Evolutionary conservation across 2,113 vertebrate species (phyloP).

Genomic region (Hiodon alosoides): DNA sequence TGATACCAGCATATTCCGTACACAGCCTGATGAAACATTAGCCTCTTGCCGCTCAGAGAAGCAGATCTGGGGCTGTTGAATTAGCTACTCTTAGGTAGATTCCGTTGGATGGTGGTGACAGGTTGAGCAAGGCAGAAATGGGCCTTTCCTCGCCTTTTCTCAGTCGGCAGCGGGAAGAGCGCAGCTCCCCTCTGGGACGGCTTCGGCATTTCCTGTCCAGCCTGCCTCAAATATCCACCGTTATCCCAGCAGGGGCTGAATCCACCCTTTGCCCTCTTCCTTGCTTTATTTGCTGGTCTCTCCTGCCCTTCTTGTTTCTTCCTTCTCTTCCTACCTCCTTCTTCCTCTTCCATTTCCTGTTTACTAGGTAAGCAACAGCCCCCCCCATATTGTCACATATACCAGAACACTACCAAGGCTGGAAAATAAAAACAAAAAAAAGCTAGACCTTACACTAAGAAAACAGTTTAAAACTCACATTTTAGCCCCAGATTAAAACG

Average conservation of each 20-base stretch:
- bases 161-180: background rate
- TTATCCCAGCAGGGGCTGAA: background rate
- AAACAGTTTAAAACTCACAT: too few relatives aligned
- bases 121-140: background rate
- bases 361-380: too few relatives aligned
- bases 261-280: background rate
- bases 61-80: too few relatives aligned
- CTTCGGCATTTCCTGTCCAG: conserved; percentile 23
- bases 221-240: conserved; percentile 9
- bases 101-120: too few relatives aligned
- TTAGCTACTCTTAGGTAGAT: too few relatives aligned
- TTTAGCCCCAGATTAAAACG: background rate
- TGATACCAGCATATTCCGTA: too few relatives aligned
- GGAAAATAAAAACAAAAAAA: too few relatives aligned
- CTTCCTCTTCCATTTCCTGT: background rate
- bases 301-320: background rate
- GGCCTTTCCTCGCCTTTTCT: background rate
- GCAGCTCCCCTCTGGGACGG: background rate
- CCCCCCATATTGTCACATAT: too few relatives aligned
- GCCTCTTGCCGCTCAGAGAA: too few relatives aligned
- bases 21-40: too few relatives aligned
- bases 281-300: background rate
- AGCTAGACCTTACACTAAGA: too few relatives aligned
- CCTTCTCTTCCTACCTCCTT: background rate
- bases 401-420: too few relatives aligned